A percentile compares a stretch with the other conserved stretches of the same genome.
Evolutionary conservation across 2,113 vertebrate species (phyloP).

Genomic region (Dicerorhinus sumatrensis): DNA sequence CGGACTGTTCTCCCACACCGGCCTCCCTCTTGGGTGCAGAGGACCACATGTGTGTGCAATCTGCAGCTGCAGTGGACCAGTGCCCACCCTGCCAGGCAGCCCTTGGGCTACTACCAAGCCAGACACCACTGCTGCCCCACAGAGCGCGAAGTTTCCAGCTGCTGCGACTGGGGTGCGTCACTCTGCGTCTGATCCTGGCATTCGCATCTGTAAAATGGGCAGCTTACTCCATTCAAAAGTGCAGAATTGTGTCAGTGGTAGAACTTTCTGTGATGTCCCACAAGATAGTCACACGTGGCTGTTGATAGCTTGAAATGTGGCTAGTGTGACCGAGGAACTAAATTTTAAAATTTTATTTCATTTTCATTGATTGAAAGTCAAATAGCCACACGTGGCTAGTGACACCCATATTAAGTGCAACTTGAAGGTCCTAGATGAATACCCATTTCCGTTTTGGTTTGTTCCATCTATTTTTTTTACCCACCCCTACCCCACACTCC

Average conservation of each 20-base stretch:
- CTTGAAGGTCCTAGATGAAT: neutral
- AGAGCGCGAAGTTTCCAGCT: neutral
- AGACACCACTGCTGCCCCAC: neutral
- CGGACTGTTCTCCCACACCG: neutral
- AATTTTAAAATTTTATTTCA: neutral
- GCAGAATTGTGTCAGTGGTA: fast-evolving
- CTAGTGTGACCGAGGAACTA: neutral
- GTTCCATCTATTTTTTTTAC: neutral
- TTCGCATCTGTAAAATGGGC: neutral
- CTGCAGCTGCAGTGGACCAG: neutral
- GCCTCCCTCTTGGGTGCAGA: neutral
- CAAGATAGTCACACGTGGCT: neutral
- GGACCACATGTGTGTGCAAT: no score
- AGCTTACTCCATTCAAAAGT: neutral
- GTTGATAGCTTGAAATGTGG: neutral
- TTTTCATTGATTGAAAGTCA: neutral
- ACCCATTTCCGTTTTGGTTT: neutral
- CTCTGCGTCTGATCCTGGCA: neutral
- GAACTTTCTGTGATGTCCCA: neutral
- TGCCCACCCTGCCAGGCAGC: neutral
- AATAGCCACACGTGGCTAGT: neutral
- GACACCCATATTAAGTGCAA: neutral
- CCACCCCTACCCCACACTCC: neutral
- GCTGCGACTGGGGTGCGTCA: neutral
- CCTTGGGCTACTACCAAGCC: neutral